These are phyloP conservation scores for Linepithema humile DNA, from an alignment of 1,140 invertebrate genomes.

Conservation along the genomic window DNA sequence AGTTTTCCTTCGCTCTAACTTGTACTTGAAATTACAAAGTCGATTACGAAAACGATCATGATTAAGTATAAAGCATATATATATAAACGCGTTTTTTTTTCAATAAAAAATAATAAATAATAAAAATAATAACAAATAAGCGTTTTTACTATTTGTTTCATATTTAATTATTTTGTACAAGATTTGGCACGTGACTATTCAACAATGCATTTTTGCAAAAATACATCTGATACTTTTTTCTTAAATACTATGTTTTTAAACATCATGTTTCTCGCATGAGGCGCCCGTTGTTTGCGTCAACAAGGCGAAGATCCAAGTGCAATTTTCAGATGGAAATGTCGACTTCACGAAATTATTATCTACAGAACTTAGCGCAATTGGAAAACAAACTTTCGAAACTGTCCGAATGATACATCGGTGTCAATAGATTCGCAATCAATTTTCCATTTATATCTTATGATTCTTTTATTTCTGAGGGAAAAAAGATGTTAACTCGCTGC, in stretches of 20 bases:
- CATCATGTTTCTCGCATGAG: too few relatives aligned
- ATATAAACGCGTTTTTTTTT: neutral
- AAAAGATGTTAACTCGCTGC: constrained; percentile 6
- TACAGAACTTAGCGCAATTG: constrained; percentile 27
- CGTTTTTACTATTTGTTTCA: too few relatives aligned
- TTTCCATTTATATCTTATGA: constrained; percentile 53
- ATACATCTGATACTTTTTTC: too few relatives aligned
- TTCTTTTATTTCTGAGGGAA: constrained; percentile 35
- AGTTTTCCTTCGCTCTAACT: neutral
- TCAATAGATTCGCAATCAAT: constrained; percentile 43
- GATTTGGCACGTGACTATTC: too few relatives aligned
- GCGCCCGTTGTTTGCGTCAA: constrained; percentile 37
- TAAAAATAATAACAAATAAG: too few relatives aligned
- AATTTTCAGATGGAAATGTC: constrained; percentile 32
- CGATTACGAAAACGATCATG: neutral
- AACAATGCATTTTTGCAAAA: too few relatives aligned
- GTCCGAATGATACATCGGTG: constrained; percentile 30
- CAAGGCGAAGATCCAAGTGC: constrained; percentile 26
- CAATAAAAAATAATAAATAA: neutral
- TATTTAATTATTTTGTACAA: neutral
- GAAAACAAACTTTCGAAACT: constrained; percentile 41
- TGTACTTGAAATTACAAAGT: constrained; percentile 3
- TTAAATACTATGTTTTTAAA: too few relatives aligned
- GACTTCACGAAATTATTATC: constrained; percentile 53
- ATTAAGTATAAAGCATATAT: neutral